Evolutionary conservation across 2,113 vertebrate genomes (phyloP).

Genomic region (Pterocles orientalis): DNA sequence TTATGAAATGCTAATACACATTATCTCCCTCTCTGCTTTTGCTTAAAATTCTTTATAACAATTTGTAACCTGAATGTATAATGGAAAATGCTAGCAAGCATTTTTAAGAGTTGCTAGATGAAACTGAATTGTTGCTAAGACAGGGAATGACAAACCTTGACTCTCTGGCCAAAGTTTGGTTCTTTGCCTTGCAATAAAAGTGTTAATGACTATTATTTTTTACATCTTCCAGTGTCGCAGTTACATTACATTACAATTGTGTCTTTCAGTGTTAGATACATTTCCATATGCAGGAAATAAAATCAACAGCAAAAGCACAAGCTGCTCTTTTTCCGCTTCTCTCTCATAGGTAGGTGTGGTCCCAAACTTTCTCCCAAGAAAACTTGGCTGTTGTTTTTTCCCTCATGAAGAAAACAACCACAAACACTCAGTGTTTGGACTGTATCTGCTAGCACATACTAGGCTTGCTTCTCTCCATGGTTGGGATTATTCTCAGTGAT

Average conservation of each 20-base stretch:
- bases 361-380: neutral
- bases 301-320: neutral
- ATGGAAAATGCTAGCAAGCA: neutral
- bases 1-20: neutral
- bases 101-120: conserved; percentile 16
- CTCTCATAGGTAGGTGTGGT: neutral
- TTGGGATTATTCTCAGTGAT: neutral
- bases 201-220: neutral
- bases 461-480: neutral
- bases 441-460: neutral
- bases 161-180: neutral
- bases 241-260: neutral
- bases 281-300: neutral
- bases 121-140: conserved; percentile 11
- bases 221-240: neutral
- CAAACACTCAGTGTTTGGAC: neutral
- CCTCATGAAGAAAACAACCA: neutral
- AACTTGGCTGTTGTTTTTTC: neutral
- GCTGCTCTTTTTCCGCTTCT: neutral
- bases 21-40: neutral
- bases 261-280: neutral
- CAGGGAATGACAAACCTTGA: conserved; percentile 5
- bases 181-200: conserved; percentile 5
- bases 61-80: conserved; percentile 1
- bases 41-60: neutral